Percentiles rank a stretch among this genome's conserved stretches.
These are phyloP conservation scores for Oreamnos americanus DNA, from an alignment of 2,113 vertebrate species.

Conservation along the genomic window DNA sequence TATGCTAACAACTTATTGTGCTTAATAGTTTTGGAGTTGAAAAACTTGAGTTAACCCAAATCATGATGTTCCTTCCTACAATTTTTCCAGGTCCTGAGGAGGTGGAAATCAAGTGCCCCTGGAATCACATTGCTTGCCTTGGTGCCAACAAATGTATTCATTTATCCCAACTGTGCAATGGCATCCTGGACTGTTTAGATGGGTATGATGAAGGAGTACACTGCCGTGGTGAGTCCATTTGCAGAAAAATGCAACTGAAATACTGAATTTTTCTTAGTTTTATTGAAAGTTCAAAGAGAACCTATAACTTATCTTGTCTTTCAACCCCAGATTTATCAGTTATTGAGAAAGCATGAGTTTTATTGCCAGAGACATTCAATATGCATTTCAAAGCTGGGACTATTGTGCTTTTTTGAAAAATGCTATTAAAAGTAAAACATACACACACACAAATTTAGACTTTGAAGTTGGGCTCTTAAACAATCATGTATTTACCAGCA, in stretches of 20 bases:
- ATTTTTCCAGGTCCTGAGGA: conserved; percentile 86
- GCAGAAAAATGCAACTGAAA: not conserved
- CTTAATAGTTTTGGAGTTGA: not conserved
- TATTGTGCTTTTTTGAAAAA: not conserved
- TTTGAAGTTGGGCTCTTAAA: not conserved
- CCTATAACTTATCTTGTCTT: not conserved
- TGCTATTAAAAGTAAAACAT: not conserved
- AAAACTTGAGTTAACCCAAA: not conserved
- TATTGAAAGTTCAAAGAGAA: not conserved
- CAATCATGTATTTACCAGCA: not conserved
- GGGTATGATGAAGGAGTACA: conserved; percentile 94
- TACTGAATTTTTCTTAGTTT: not conserved
- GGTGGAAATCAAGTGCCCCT: conserved; percentile 87
- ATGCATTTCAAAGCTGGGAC: not conserved
- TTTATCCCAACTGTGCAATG: conserved; percentile 94
- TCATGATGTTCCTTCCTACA: not conserved
- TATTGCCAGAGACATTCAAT: not conserved
- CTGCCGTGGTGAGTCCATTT: conserved; percentile 89
- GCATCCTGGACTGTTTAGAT: conserved; percentile 90
- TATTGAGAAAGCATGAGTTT: not conserved
- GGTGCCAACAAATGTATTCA: conserved; percentile 92
- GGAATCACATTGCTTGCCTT: conserved; percentile 90
- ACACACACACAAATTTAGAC: rapidly evolving
- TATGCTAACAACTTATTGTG: not conserved
- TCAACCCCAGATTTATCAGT: not conserved